Evolutionary conservation across 2,113 vertebrate genomes (phyloP).

Genomic region (Ornithorhynchus anatinus): DNA sequence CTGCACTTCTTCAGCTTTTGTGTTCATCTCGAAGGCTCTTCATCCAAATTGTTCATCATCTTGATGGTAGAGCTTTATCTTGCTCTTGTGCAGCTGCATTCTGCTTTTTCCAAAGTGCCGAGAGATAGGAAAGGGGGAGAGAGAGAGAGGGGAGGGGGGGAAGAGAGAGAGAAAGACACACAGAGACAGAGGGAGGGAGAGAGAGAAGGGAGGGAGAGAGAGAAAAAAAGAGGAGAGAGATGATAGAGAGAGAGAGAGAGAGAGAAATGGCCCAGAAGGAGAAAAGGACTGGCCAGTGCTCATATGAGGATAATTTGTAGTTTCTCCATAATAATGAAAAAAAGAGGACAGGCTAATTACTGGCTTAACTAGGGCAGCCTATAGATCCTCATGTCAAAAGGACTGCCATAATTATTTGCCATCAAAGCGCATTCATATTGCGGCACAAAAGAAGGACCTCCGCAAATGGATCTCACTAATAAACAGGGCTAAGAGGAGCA

Average conservation of each 20-base stretch:
- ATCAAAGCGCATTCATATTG: slow-evolving; percentile 99
- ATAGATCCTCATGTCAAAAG: slow-evolving; percentile 98
- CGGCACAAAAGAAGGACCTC: slow-evolving; percentile 91
- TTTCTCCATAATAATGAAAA: slow-evolving; percentile 88
- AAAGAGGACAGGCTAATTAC: slow-evolving; percentile 98
- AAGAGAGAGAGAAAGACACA: slow-evolving; percentile 25
- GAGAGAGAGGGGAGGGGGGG: slow-evolving; percentile 28
- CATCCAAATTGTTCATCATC: slow-evolving; percentile 94
- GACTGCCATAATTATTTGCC: slow-evolving; percentile 97
- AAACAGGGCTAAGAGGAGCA: slow-evolving; percentile 90
- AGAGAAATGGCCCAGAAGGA: slow-evolving; percentile 67
- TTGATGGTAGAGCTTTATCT: slow-evolving; percentile 91
- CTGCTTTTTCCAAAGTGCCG: slow-evolving; percentile 84
- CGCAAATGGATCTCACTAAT: slow-evolving; percentile 95
- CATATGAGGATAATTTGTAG: slow-evolving; percentile 96
- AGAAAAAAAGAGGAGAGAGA: slow-evolving; percentile 59
- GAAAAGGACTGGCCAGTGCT: slow-evolving; percentile 84
- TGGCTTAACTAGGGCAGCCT: slow-evolving; percentile 97
- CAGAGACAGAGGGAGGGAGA: slow-evolving; percentile 72
- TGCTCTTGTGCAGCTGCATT: slow-evolving; percentile 90
- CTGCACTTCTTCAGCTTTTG: slow-evolving; percentile 87
- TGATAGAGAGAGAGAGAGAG: slow-evolving; percentile 34
- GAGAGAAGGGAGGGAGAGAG: slow-evolving; percentile 37
- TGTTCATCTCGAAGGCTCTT: slow-evolving; percentile 87
- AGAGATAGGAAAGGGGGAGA: slow-evolving; percentile 75